These are phyloP conservation scores for Plebejus anna DNA, from an alignment of 2,888 invertebrate species.

Conservation along the genomic window DNA sequence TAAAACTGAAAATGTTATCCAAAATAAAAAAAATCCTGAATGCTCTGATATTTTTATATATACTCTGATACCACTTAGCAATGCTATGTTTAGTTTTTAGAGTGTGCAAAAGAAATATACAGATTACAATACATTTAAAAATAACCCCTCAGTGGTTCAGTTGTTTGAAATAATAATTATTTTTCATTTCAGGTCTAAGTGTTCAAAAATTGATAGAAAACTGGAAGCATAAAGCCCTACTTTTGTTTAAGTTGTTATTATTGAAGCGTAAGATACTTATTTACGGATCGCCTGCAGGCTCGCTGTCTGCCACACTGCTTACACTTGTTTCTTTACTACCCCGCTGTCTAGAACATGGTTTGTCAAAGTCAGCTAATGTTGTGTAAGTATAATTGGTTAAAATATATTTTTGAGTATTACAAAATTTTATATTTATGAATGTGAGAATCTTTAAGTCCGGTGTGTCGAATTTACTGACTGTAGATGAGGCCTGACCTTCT, in stretches of 20 bases:
- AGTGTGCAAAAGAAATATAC: too few species aligned
- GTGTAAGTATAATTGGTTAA: constrained; percentile 67
- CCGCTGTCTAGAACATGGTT: constrained; percentile 91
- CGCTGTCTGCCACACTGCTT: constrained; percentile 91
- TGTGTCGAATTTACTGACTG: too few species aligned
- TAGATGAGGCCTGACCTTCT: background rate
- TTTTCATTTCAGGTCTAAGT: constrained; percentile 84
- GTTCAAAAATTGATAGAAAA: constrained; percentile 88
- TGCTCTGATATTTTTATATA: too few species aligned
- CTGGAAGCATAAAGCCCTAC: constrained; percentile 94
- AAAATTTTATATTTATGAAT: background rate
- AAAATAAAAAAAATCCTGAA: too few species aligned
- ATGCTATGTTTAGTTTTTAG: too few species aligned
- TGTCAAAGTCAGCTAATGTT: constrained; percentile 90
- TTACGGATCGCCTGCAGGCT: constrained; percentile 95
- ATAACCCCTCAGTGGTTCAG: too few species aligned
- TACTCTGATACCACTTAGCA: too few species aligned
- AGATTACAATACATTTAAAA: too few species aligned
- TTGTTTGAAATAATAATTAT: background rate
- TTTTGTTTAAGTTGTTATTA: constrained; percentile 94
- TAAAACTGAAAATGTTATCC: background rate
- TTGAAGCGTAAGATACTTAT: constrained; percentile 94
- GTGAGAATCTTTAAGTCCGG: background rate
- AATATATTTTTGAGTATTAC: background rate
- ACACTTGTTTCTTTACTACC: constrained; percentile 95